phyloP scores from a whole-genome alignment of 2,888 invertebrate genomes.

The Diaperis boleti region DNA sequence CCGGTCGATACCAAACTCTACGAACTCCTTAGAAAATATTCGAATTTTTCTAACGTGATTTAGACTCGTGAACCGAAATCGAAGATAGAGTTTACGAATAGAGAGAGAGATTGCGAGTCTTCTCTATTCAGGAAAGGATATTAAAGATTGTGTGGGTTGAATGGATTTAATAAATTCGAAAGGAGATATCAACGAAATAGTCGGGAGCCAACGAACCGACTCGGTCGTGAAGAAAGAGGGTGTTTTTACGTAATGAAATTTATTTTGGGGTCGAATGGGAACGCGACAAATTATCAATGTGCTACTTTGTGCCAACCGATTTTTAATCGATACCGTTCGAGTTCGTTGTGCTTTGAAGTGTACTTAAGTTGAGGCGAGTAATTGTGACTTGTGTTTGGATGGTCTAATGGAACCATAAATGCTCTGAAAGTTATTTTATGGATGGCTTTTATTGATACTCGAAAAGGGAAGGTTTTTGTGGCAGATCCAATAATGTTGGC shows the following conservation, averaged over 20 bases:
- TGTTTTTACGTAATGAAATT: constrained; percentile 1
- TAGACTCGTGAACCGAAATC: neutral
- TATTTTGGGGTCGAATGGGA: neutral
- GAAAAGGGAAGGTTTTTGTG: constrained; percentile 26
- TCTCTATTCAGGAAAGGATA: neutral
- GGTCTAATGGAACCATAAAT: constrained; percentile 1
- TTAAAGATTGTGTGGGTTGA: neutral
- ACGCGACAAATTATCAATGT: no score
- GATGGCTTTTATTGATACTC: constrained; percentile 21
- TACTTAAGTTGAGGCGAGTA: no score
- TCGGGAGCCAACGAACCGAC: neutral
- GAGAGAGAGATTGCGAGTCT: neutral
- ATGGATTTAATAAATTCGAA: constrained; percentile 8
- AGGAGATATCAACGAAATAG: neutral
- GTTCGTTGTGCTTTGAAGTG: neutral
- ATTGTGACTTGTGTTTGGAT: neutral
- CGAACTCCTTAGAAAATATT: constrained; percentile 9
- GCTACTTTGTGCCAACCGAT: no score
- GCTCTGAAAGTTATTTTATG: constrained; percentile 11
- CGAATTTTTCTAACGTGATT: neutral
- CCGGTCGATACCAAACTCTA: constrained; percentile 10
- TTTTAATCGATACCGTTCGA: no score
- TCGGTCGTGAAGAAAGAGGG: neutral
- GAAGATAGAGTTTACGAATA: constrained; percentile 3
- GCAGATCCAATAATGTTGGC: constrained; percentile 36